Evolutionary conservation across 2,888 invertebrate genomes (phyloP).

Genomic region (Calephelis perditalis): DNA sequence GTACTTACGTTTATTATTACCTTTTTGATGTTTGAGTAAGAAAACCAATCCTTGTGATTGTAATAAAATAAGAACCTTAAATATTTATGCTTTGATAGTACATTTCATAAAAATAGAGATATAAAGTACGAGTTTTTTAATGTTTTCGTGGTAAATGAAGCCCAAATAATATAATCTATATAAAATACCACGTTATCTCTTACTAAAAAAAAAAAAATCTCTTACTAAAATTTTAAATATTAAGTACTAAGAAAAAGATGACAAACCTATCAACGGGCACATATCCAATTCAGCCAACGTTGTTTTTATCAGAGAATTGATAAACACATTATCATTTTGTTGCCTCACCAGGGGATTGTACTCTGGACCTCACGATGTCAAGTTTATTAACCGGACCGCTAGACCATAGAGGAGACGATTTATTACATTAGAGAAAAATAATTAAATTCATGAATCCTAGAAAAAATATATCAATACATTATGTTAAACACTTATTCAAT

Average conservation of each 20-base stretch:
- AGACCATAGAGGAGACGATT: too few species aligned
- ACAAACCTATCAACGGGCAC: background rate
- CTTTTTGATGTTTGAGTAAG: constrained; percentile 13
- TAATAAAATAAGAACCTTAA: background rate
- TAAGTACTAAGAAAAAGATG: background rate
- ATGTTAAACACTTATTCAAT: background rate
- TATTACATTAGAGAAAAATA: too few species aligned
- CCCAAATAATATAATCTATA: background rate
- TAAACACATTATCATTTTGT: too few species aligned
- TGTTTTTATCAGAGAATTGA: too few species aligned
- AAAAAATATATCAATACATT: background rate
- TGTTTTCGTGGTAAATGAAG: background rate
- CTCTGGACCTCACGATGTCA: too few species aligned
- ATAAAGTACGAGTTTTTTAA: background rate
- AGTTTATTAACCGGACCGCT: too few species aligned
- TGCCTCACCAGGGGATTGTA: too few species aligned
- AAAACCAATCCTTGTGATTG: constrained; percentile 8
- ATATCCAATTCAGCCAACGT: too few species aligned
- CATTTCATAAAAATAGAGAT: too few species aligned
- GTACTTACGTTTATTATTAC: constrained; percentile 9
- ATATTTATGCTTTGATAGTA: background rate
- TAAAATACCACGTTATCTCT: background rate
- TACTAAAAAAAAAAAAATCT: background rate
- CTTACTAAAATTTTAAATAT: background rate
- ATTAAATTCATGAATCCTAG: too few species aligned